These are phyloP conservation scores for Plotosus lineatus DNA, from an alignment of 2,113 vertebrate species.

Conservation along the genomic window DNA sequence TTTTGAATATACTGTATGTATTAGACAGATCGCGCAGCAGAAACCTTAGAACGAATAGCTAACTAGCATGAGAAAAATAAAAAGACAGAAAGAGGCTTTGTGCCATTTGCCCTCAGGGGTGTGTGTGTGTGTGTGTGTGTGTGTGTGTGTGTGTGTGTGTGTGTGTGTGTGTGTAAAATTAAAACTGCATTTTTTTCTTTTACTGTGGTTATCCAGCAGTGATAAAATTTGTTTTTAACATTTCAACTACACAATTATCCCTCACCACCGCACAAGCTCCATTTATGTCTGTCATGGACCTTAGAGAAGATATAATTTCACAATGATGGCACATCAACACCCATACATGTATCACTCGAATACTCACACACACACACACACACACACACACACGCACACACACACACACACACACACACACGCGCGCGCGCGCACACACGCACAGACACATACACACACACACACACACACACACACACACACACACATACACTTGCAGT, in stretches of 20 bases:
- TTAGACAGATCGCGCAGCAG: background rate
- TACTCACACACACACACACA: constrained; percentile 5
- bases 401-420: constrained; percentile 14
- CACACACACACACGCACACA: constrained; percentile 23
- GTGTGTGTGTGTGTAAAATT: constrained; percentile 42
- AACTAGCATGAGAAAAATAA: constrained; percentile 44
- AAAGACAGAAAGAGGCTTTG: constrained; percentile 36
- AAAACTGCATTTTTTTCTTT: constrained; percentile 41
- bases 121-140: background rate
- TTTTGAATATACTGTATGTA: no score
- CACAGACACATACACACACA: constrained; percentile 16
- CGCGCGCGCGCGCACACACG: background rate
- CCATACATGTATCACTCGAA: constrained; percentile 23
- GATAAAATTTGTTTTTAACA: constrained; percentile 52
- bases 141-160: background rate
- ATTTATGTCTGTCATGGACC: constrained; percentile 45
- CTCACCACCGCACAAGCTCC: constrained; percentile 47
- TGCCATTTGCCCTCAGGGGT: constrained; percentile 37
- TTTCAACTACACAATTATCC: constrained; percentile 54
- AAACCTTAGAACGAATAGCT: background rate
- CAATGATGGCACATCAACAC: constrained; percentile 35
- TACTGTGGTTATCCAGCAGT: constrained; percentile 41
- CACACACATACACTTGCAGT: constrained; percentile 29
- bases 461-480: background rate
- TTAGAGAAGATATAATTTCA: constrained; percentile 43